A percentile compares a stretch with the other conserved stretches of the same genome.
phyloP scores from a whole-genome alignment of 1,140 invertebrate genomes.

The Teleopsis dalmanni region DNA sequence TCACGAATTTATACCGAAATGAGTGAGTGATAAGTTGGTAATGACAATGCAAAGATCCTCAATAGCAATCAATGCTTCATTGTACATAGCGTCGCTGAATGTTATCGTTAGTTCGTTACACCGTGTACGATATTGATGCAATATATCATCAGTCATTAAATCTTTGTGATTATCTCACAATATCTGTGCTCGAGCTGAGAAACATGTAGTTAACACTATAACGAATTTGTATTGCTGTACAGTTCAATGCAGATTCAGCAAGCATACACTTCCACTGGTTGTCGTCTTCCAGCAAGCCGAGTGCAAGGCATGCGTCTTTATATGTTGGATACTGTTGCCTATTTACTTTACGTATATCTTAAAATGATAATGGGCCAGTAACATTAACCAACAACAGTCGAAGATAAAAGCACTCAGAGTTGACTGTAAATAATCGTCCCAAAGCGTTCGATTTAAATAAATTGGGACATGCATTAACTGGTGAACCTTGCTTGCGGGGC shows the following conservation, averaged over 20 bases:
- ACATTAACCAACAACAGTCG: constrained; percentile 3
- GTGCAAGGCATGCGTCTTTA: constrained; percentile 27
- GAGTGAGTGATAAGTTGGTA: constrained; percentile 18
- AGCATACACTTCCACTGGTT: constrained; percentile 35
- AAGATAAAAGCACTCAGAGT: background rate
- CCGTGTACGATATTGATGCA: constrained; percentile 36
- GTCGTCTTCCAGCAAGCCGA: constrained; percentile 38
- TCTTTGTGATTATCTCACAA: constrained; percentile 36
- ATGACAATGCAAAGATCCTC: constrained; percentile 33
- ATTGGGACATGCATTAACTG: too few relatives aligned
- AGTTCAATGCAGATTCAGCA: constrained; percentile 30
- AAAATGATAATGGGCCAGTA: constrained; percentile 3
- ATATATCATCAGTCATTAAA: constrained; percentile 24
- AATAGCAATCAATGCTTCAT: constrained; percentile 34
- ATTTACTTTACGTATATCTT: constrained; percentile 11
- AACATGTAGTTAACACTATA: constrained; percentile 33
- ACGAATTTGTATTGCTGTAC: constrained; percentile 25
- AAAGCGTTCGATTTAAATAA: too few relatives aligned
- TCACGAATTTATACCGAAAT: constrained; percentile 28
- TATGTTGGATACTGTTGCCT: constrained; percentile 20
- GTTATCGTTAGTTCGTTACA: constrained; percentile 7
- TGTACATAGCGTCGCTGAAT: constrained; percentile 17
- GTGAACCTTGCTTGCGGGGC: too few relatives aligned
- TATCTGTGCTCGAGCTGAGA: constrained; percentile 22
- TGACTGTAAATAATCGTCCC: too few relatives aligned